A percentile compares a stretch with the other conserved stretches of the same genome.
Evolutionary conservation across 2,113 vertebrate species (phyloP).

Genomic region (Butastur rufipennis): DNA sequence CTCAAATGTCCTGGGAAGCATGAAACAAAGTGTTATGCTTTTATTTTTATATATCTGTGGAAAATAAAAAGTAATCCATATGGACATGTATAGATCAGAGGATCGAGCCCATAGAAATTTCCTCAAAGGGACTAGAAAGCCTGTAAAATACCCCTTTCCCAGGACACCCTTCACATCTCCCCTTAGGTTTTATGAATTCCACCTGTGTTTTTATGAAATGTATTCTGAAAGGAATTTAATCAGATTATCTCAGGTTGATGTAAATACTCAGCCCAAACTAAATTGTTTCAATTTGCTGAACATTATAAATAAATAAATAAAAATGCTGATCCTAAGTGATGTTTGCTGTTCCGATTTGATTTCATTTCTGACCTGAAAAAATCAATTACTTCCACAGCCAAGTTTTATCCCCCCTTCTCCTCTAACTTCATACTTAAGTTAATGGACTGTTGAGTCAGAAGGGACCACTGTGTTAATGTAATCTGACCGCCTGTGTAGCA

Average conservation of each 20-base stretch:
- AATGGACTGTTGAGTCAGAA: conserved; percentile 50
- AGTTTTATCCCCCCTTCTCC: conserved; percentile 27
- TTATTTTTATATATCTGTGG: background rate
- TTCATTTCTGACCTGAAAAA: conserved; percentile 48
- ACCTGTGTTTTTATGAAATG: background rate
- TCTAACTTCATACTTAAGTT: conserved; percentile 47
- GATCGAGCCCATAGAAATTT: background rate
- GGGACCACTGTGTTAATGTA: conserved; percentile 11
- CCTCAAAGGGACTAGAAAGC: background rate
- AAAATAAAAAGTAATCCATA: background rate
- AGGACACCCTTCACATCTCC: background rate
- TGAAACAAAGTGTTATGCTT: background rate
- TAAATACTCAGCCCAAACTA: background rate
- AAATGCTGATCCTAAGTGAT: conserved; percentile 31
- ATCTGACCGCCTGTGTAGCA: background rate
- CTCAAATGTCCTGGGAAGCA: background rate
- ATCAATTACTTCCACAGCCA: conserved; percentile 45
- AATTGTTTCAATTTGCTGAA: conserved; percentile 19
- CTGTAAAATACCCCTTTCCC: background rate
- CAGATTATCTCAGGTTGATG: background rate
- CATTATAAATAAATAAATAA: conserved; percentile 32
- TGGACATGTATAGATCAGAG: background rate
- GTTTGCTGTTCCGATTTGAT: conserved; percentile 41
- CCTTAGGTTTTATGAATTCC: background rate
- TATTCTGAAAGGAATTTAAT: conserved; percentile 21